Evolutionary conservation across 1,140 invertebrate species (phyloP).

Genomic region (Drosophila watanabei): DNA sequence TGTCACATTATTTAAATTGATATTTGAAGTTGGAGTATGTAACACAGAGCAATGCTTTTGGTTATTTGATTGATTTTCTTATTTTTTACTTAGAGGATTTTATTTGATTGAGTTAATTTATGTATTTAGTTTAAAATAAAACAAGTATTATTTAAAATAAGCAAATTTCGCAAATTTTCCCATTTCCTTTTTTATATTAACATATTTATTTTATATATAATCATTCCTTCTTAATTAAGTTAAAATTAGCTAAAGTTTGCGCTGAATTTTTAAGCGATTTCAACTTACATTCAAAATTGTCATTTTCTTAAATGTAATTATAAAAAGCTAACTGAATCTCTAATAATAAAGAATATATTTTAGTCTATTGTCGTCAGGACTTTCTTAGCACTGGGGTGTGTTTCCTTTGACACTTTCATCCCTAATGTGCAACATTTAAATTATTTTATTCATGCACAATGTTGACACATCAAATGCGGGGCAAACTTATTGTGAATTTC

Average conservation of each 20-base stretch:
- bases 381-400: neutral
- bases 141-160: too few relatives aligned
- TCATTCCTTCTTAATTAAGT: neutral
- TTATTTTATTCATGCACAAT: slow-evolving; percentile 50
- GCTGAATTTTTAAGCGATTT: neutral
- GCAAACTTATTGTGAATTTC: slow-evolving; percentile 48
- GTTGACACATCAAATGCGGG: slow-evolving; percentile 56
- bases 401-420: slow-evolving; percentile 14
- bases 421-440: slow-evolving; percentile 28
- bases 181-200: too few relatives aligned
- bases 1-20: too few relatives aligned
- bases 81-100: too few relatives aligned
- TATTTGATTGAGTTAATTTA: too few relatives aligned
- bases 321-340: neutral
- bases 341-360: neutral
- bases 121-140: too few relatives aligned
- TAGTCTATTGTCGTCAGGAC: neutral
- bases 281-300: neutral
- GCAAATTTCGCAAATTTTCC: too few relatives aligned
- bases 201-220: neutral
- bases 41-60: too few relatives aligned
- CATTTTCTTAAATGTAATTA: too few relatives aligned
- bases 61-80: too few relatives aligned
- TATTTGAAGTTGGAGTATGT: too few relatives aligned
- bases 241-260: neutral